These are phyloP conservation scores for Elephantulus edwardii DNA, from an alignment of 2,113 vertebrate genomes.

Conservation along the genomic window DNA sequence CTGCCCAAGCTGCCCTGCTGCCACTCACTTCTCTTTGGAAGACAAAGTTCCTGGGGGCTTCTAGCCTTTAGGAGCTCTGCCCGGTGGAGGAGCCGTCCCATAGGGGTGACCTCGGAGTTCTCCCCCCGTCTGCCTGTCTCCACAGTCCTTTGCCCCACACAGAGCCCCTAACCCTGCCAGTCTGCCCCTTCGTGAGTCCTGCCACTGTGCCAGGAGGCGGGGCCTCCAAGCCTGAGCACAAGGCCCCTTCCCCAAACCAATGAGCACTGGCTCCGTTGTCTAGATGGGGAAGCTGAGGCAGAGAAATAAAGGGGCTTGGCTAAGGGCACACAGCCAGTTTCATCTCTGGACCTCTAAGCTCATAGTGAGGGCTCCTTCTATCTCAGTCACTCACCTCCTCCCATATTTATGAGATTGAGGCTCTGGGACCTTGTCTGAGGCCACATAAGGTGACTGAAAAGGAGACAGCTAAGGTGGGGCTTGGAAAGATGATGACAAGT, in stretches of 20 bases:
- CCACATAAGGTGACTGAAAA: background rate
- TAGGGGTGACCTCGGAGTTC: too few species aligned
- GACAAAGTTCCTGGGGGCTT: too few species aligned
- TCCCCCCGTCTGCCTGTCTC: background rate
- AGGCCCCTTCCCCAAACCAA: background rate
- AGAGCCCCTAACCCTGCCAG: accelerated
- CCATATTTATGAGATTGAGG: background rate
- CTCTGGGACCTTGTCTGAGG: background rate
- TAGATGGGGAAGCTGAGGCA: background rate
- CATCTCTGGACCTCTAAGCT: background rate
- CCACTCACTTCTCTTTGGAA: too few species aligned
- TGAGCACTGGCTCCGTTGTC: too few species aligned
- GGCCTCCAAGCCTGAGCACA: background rate
- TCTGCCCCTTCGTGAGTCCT: background rate
- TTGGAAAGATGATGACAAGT: background rate
- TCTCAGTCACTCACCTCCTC: background rate
- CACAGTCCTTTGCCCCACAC: background rate
- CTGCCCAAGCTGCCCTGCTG: background rate
- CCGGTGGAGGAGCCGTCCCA: too few species aligned
- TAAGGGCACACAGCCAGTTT: background rate
- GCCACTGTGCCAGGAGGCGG: too few species aligned
- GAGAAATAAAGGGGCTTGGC: background rate
- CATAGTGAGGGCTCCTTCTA: background rate
- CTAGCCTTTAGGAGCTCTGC: too few species aligned
- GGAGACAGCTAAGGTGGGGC: background rate